Base-by-base conservation (phyloP, 2,888 invertebrate species). In the Andrena bicolor region DNA sequence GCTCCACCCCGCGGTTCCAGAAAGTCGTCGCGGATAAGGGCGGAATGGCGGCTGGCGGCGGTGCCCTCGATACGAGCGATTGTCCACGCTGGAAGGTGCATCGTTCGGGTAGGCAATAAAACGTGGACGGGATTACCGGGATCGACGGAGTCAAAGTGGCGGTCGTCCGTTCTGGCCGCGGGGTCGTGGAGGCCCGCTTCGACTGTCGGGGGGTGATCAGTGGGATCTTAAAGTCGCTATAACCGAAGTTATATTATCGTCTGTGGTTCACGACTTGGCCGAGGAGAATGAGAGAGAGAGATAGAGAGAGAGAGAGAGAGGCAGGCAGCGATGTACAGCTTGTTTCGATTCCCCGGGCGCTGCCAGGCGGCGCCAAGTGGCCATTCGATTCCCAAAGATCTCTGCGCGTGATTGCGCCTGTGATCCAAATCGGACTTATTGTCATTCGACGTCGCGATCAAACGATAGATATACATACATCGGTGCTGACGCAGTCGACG, bases 301-400 rank as follows among this genome's bases (percentile, higher is more conserved):
- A 23, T 0, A 23, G 23, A 23, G 23, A 23, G 23, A 23, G 23
- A 23, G 23, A 23, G 23, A 23, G 23, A 23, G 1, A 1, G 23
- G 23, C 49, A 48, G 72, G 66, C 82, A 70, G 48, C 58, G 68
- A 48, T 53, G 58, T 80, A 51, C 70, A 81, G 78, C 76, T 75
- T 51, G 76, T 26, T 26, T 86, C 84, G 76, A 80, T 75, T 80
- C 75, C 60, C 64, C 7, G 58, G 28, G 28, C 60, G 61, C 51
- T 75, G 60, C 82, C 69, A 61, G 53, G 76, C 63, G 73, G 72
- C 78, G 63, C 79, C 53, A 85, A 85, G 68, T 83, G 83, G 76
- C 81, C 82, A 76, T 86, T 87, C 86, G 74, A 87, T 85, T 56
- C 84, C 71, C 82, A 60, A 82, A 82, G 85, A 87, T 87, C 80